Base-by-base conservation (phyloP, 1,140 invertebrate genomes). In the Drosophila cardini region DNA sequence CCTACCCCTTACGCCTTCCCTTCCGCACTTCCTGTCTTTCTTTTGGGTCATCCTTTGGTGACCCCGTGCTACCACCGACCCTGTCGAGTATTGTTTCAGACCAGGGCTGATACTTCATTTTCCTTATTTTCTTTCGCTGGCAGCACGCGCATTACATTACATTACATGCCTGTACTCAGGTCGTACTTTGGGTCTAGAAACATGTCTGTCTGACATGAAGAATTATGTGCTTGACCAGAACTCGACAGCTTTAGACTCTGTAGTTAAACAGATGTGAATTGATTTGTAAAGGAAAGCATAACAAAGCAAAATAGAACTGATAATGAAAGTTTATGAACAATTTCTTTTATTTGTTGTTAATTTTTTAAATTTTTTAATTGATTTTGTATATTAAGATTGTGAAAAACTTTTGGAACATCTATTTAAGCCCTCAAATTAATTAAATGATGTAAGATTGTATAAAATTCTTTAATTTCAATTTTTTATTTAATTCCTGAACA, bases 131-230 rank as follows among this genome's bases (percentile, higher is more conserved):
- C 32, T 86, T 85, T 69, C 38, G 78, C 74, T 72, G 75, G 75
- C 78, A 81, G 75, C 82, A 85, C 82, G 82, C 80, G 82, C 76
- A 83, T 83, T 84, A 84, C 78, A 86, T 86, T 78, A 85, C 81
- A 82, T 78, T 82, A 75, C 79, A 82, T 67, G 72, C 42, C 55
- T 56, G 50, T 58, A 77, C 56, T 50, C 63, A 75, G 77, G 73
- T 76, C 76, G 56, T 26, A 26, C 62, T 34, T 21, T 26, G 72
- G 43, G 52, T 58, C 71, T 57, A 40, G 43, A 60, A 70, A 75
- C 55, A 43, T 53, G 53, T 67, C 56, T 46, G 50, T 53, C 62
- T 30, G 48, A 34, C 7, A 68, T 43, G 26, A 18, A 38, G n/a
- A 42, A 52, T 60, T 55, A 32, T 15, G 16, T 65, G 48, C 55